phyloP scores from a whole-genome alignment of 2,113 vertebrate genomes.

The Tringa solitaria region DNA sequence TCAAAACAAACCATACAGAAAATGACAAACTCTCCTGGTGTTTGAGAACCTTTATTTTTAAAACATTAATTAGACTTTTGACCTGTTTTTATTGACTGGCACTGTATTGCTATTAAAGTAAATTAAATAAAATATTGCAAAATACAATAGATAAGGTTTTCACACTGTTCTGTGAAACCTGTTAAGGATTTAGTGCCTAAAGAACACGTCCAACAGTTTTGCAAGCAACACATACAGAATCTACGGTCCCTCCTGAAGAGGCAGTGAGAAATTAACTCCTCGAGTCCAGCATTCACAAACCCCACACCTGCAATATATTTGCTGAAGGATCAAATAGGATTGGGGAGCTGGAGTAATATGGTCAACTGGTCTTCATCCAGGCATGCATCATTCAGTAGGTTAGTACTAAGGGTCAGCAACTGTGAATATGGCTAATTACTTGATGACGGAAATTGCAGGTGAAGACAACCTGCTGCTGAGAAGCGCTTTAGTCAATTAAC shows the following conservation, averaged over 20 bases:
- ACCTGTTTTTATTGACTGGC: slow-evolving; percentile 78
- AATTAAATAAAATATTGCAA: slow-evolving; percentile 62
- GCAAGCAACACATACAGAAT: slow-evolving; percentile 47
- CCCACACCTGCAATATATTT: slow-evolving; percentile 71
- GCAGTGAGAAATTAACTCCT: slow-evolving; percentile 57
- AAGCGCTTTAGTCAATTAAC: slow-evolving; percentile 67
- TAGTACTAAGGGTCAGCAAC: slow-evolving; percentile 73
- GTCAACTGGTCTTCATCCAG: slow-evolving; percentile 74
- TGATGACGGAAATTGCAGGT: slow-evolving; percentile 71
- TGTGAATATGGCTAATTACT: slow-evolving; percentile 78
- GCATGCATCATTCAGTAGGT: slow-evolving; percentile 68
- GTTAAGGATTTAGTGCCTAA: slow-evolving; percentile 47
- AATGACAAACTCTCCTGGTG: slow-evolving; percentile 77
- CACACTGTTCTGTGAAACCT: slow-evolving; percentile 44
- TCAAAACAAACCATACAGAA: slow-evolving; percentile 78
- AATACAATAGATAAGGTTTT: slow-evolving; percentile 42
- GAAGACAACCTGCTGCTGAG: slow-evolving; percentile 72
- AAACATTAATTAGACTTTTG: slow-evolving; percentile 87
- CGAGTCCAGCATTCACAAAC: neutral
- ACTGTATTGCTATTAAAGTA: slow-evolving; percentile 68
- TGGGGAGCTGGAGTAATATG: slow-evolving; percentile 64
- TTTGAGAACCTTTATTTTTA: slow-evolving; percentile 89
- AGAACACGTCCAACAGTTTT: slow-evolving; percentile 45
- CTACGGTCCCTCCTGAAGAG: neutral
- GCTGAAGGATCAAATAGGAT: slow-evolving; percentile 64